Conservation (phyloP, 2,888 invertebrate genomes). For the Drepanosiphum platanoidis region DNA sequence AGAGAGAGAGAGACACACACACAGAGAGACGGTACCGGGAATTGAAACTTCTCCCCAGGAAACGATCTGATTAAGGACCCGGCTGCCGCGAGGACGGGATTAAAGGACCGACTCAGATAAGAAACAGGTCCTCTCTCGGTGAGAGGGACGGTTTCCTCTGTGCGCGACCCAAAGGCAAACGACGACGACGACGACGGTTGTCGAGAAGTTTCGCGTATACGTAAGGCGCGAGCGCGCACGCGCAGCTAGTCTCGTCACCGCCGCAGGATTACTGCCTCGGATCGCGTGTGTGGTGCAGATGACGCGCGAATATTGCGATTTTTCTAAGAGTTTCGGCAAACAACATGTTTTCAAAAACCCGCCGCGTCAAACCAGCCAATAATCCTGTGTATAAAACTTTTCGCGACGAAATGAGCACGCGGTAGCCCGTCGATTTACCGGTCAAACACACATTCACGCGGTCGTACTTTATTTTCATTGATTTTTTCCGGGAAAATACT, state of each 20-base stretch:
- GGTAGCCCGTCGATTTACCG: no score
- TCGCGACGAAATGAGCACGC: no score
- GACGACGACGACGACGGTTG: conserved; percentile 26
- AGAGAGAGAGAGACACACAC: no score
- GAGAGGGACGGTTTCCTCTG: conserved; percentile 23
- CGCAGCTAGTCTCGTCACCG: no score
- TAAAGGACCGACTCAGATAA: conserved; percentile 55
- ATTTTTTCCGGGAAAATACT: no score
- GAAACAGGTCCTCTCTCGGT: conserved; percentile 24
- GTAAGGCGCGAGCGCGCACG: no score
- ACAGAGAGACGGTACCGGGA: conserved; percentile 3
- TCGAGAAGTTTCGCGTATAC: conserved; percentile 25
- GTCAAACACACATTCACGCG: no score
- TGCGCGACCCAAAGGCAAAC: conserved; percentile 22
- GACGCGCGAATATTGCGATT: conserved; percentile 11
- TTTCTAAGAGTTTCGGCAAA: conserved; percentile 45
- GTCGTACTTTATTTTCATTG: no score
- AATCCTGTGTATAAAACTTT: no score
- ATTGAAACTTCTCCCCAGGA: conserved; percentile 55
- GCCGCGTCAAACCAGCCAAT: no score
- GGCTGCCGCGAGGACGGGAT: conserved; percentile 49
- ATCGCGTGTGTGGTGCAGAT: neutral
- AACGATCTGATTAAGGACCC: conserved; percentile 57
- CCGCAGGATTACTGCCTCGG: conserved; percentile 5
- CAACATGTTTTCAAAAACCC: conserved; percentile 40